These are phyloP conservation scores for Delichon dasypus DNA, from an alignment of 2,797 vertebrate species.

Conservation along the genomic window DNA sequence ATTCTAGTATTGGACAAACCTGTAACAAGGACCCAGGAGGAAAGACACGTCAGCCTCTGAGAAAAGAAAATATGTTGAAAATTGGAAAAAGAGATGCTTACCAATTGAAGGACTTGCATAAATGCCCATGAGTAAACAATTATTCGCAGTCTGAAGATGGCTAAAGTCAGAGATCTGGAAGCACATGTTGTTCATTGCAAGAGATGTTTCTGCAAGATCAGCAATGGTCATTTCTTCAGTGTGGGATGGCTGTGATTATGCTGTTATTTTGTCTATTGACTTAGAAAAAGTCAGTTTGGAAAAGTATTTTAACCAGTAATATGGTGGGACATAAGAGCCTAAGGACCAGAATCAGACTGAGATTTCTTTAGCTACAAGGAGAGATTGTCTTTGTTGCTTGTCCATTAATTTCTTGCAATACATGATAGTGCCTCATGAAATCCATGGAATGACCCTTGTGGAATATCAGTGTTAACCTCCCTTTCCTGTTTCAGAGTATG, in stretches of 20 bases:
- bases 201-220: neutral
- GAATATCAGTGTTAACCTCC: neutral
- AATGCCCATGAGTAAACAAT: neutral
- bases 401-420: neutral
- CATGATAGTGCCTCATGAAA: neutral
- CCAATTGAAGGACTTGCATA: neutral
- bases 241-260: neutral
- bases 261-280: neutral
- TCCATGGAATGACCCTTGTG: neutral
- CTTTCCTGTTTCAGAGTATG: neutral
- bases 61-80: neutral
- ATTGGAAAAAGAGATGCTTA: neutral
- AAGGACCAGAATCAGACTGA: neutral
- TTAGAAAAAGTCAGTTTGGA: neutral
- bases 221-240: neutral
- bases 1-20: neutral
- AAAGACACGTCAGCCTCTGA: neutral
- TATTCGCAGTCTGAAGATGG: neutral
- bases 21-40: neutral
- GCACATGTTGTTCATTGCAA: neutral
- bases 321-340: neutral
- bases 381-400: neutral
- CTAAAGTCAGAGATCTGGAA: neutral
- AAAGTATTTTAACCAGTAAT: neutral
- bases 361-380: neutral